Conservation (phyloP, 1,140 invertebrate genomes). For the Sminthurides bifidus region DNA sequence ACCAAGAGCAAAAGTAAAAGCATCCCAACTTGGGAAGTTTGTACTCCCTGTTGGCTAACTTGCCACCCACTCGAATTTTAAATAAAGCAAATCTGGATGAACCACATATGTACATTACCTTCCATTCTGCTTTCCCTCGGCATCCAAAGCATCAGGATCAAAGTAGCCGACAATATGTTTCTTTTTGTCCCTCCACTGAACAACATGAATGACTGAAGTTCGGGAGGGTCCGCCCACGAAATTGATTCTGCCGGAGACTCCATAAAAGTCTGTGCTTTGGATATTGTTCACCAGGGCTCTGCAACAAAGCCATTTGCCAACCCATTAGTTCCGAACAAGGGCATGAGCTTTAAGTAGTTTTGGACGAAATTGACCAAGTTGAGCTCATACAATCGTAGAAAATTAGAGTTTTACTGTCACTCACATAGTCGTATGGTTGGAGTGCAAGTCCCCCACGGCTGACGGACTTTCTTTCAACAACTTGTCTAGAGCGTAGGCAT, state of each 20-base stretch:
- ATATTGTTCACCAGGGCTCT: conserved; percentile 41
- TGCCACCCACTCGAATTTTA: too few species aligned
- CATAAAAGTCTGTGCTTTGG: conserved; percentile 52
- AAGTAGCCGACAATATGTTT: conserved; percentile 51
- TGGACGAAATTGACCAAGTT: too few species aligned
- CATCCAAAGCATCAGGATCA: conserved; percentile 47
- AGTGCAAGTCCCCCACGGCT: conserved; percentile 47
- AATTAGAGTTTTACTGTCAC: background rate
- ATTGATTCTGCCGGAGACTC: conserved; percentile 61
- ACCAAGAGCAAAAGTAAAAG: too few species aligned
- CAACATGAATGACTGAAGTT: conserved; percentile 52
- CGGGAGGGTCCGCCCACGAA: conserved; percentile 56
- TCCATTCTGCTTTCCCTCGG: too few species aligned
- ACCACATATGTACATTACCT: too few species aligned
- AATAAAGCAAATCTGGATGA: too few species aligned
- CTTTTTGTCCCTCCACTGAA: conserved; percentile 52
- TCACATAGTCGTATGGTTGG: conserved; percentile 46
- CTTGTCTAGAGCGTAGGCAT: conserved; percentile 56
- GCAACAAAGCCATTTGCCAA: too few species aligned
- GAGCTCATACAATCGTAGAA: too few species aligned
- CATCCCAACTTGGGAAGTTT: too few species aligned
- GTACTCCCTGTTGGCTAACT: too few species aligned
- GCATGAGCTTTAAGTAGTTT: too few species aligned
- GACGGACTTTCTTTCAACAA: conserved; percentile 48
- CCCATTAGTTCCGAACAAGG: too few species aligned